A percentile compares a stretch with the other conserved stretches of the same genome.
These are phyloP conservation scores for Mugil cephalus DNA, from an alignment of 2,113 vertebrate genomes.

Conservation along the genomic window DNA sequence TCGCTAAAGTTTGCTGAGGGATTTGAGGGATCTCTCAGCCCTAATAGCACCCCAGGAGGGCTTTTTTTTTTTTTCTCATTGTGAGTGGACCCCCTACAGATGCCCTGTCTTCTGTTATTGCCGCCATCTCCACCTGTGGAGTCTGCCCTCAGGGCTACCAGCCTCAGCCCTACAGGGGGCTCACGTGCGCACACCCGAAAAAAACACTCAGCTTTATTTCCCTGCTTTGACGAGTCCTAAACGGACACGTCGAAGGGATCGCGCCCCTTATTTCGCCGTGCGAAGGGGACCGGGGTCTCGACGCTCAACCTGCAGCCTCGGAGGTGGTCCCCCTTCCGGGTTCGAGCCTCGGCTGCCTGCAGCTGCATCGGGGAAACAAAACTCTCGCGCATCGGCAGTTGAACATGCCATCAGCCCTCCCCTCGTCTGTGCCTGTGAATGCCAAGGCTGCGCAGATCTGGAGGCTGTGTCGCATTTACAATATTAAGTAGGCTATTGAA, in stretches of 20 bases:
- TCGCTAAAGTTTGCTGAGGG: slow-evolving; percentile 15
- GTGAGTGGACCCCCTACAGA: slow-evolving; percentile 49
- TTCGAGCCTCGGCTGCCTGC: slow-evolving; percentile 15
- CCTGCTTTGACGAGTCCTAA: slow-evolving; percentile 41
- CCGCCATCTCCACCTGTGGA: slow-evolving; percentile 68
- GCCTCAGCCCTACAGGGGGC: slow-evolving; percentile 37
- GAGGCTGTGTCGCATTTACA: slow-evolving; percentile 74
- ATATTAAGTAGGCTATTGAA: slow-evolving; percentile 77
- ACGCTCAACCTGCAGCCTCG: slow-evolving; percentile 34
- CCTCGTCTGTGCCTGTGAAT: slow-evolving; percentile 48
- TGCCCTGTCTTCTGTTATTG: slow-evolving; percentile 48
- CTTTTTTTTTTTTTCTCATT: slow-evolving; percentile 33
- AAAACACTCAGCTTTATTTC: slow-evolving; percentile 11
- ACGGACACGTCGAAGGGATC: slow-evolving; percentile 51
- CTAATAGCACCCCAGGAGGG: slow-evolving; percentile 29
- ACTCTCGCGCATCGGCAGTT: slow-evolving; percentile 21
- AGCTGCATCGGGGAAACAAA: slow-evolving; percentile 1
- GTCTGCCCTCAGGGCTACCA: slow-evolving; percentile 52
- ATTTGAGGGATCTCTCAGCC: slow-evolving; percentile 14
- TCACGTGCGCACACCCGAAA: background rate
- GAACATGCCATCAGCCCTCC: slow-evolving; percentile 44
- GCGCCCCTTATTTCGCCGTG: slow-evolving; percentile 29
- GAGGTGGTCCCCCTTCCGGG: background rate
- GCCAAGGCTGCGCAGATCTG: slow-evolving; percentile 73
- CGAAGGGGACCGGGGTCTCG: slow-evolving; percentile 14